Conservation (phyloP, 2,797 vertebrate genomes). For the Typhlichthys eigenmanni region DNA sequence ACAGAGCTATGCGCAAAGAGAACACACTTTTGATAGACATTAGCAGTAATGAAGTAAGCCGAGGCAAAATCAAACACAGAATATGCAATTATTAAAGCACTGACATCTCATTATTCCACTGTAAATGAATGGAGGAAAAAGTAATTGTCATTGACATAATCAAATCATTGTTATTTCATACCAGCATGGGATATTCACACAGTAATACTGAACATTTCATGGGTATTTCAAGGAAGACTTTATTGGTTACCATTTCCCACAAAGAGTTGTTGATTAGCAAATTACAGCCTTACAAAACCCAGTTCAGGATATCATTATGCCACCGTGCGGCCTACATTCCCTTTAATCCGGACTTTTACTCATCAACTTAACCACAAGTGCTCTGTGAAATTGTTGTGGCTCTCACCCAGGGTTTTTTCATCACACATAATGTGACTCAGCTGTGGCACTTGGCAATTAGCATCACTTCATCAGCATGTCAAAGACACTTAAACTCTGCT, state of each 20-base stretch:
- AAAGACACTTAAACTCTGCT: constrained; percentile 49
- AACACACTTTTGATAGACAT: constrained; percentile 53
- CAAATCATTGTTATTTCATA: constrained; percentile 49
- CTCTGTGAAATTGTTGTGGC: constrained; percentile 33
- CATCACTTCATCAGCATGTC: constrained; percentile 63
- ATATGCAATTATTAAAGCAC: constrained; percentile 46
- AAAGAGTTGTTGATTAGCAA: constrained; percentile 37
- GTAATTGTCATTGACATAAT: constrained; percentile 36
- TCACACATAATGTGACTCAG: constrained; percentile 50
- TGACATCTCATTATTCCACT: constrained; percentile 34
- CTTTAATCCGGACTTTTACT: background rate
- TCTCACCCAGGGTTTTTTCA: background rate
- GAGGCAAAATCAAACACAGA: constrained; percentile 42
- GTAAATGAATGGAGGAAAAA: constrained; percentile 25
- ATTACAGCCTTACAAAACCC: constrained; percentile 21
- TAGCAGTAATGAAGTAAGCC: constrained; percentile 41
- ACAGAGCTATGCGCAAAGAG: constrained; percentile 38
- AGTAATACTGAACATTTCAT: constrained; percentile 47
- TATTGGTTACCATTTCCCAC: constrained; percentile 44
- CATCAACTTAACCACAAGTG: constrained; percentile 25
- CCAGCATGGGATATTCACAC: constrained; percentile 43
- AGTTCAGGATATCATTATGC: constrained; percentile 19
- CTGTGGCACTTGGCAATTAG: constrained; percentile 68
- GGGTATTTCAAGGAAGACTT: constrained; percentile 73
- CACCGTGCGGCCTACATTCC: constrained; percentile 5